A percentile compares a stretch with the other conserved stretches of the same genome.
These are phyloP conservation scores for Tenthredo amoena DNA, from an alignment of 2,888 invertebrate species.

Conservation along the genomic window DNA sequence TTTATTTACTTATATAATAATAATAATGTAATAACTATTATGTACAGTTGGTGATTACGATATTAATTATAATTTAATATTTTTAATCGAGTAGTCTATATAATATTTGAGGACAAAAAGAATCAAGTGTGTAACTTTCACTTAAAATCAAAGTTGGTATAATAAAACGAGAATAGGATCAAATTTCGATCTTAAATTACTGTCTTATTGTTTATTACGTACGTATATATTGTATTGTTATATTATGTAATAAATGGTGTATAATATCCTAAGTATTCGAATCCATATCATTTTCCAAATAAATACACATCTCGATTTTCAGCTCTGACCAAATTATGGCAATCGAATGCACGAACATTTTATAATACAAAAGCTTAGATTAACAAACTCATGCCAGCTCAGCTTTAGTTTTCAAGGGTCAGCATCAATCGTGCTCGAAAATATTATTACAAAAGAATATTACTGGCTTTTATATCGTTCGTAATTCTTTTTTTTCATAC, in stretches of 20 bases:
- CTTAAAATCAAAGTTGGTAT: background rate
- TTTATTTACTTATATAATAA: constrained; percentile 34
- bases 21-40: constrained; percentile 52
- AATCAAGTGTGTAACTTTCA: constrained; percentile 3
- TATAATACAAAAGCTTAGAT: constrained; percentile 42
- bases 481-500: background rate
- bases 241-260: constrained; percentile 23
- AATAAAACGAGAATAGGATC: background rate
- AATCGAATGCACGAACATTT: background rate
- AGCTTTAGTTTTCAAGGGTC: background rate
- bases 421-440: constrained; percentile 22
- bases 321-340: constrained; percentile 9
- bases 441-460: constrained; percentile 42
- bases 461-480: background rate
- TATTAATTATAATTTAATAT: constrained; percentile 40
- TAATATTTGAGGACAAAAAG: background rate
- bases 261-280: background rate
- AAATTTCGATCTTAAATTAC: constrained; percentile 10
- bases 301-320: constrained; percentile 3
- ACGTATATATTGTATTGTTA: constrained; percentile 38
- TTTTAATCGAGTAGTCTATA: background rate
- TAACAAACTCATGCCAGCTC: constrained; percentile 1
- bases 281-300: constrained; percentile 17
- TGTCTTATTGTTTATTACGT: constrained; percentile 22
- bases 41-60: constrained; percentile 52